phyloP scores from a whole-genome alignment of 2,888 invertebrate species.

The Noctua comes region DNA sequence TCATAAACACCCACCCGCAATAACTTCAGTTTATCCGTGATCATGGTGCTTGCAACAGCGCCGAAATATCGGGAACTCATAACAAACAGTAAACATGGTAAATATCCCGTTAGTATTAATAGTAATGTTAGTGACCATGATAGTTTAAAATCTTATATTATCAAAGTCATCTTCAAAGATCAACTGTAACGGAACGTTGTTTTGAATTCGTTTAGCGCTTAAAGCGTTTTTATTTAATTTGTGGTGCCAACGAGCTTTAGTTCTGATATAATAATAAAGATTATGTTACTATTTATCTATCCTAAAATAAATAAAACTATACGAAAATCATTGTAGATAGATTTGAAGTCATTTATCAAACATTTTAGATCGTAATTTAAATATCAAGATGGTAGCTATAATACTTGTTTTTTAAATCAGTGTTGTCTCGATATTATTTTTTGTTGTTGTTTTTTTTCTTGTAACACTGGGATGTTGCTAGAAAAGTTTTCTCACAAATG shows the following conservation, averaged over 20 bases:
- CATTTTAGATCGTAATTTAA: conserved; percentile 25
- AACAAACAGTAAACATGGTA: too few species aligned
- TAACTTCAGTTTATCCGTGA: too few species aligned
- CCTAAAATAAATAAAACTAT: conserved; percentile 29
- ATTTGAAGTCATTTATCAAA: conserved; percentile 29
- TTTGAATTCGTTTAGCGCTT: neutral
- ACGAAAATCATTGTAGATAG: conserved; percentile 56
- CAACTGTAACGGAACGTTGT: neutral
- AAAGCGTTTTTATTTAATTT: neutral
- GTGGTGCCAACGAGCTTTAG: neutral
- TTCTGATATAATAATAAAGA: conserved; percentile 19
- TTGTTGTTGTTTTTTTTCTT: neutral
- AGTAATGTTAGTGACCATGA: too few species aligned
- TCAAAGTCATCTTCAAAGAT: too few species aligned
- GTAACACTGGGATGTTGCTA: conserved; percentile 34
- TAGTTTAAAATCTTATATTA: too few species aligned
- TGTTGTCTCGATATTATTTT: conserved; percentile 39
- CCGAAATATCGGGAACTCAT: too few species aligned
- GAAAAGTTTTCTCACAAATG: neutral
- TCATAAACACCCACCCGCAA: too few species aligned
- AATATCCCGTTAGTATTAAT: too few species aligned
- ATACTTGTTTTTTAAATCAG: conserved; percentile 16
- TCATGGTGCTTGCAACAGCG: too few species aligned
- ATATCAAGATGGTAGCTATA: conserved; percentile 58
- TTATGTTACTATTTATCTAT: conserved; percentile 50